These are phyloP conservation scores for Raphicerus campestris DNA, from an alignment of 2,113 vertebrate species.

Conservation along the genomic window DNA sequence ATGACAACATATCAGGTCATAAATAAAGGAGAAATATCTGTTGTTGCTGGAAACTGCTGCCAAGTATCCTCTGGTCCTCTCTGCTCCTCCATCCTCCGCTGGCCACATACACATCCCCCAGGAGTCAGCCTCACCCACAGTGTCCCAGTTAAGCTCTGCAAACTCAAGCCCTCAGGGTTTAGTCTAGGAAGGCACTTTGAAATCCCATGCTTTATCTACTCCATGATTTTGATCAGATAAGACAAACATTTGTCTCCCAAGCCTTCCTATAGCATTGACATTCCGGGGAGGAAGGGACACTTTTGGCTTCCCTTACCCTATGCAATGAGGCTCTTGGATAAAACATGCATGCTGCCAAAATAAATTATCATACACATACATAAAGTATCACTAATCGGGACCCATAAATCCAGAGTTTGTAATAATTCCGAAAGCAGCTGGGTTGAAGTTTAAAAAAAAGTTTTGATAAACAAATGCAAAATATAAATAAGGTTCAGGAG, in stretches of 20 bases:
- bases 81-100: background rate
- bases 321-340: background rate
- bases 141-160: background rate
- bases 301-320: background rate
- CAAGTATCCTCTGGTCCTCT: background rate
- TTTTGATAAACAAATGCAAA: slow-evolving; percentile 71
- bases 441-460: slow-evolving; percentile 49
- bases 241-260: background rate
- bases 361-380: slow-evolving; percentile 26
- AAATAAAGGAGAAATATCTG: no score
- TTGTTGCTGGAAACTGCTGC: background rate
- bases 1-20: background rate
- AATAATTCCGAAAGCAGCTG: slow-evolving; percentile 64
- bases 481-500: slow-evolving; percentile 66
- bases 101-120: background rate
- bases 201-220: background rate
- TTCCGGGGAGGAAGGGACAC: background rate
- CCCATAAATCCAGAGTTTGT: slow-evolving; percentile 42
- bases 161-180: rapidly evolving
- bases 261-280: background rate
- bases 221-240: background rate
- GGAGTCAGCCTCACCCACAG: background rate
- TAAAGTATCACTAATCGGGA: slow-evolving; percentile 40
- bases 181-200: background rate
- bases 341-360: background rate